These are phyloP conservation scores for Etheostoma nigrum DNA, from an alignment of 2,797 vertebrate species.

Conservation along the genomic window DNA sequence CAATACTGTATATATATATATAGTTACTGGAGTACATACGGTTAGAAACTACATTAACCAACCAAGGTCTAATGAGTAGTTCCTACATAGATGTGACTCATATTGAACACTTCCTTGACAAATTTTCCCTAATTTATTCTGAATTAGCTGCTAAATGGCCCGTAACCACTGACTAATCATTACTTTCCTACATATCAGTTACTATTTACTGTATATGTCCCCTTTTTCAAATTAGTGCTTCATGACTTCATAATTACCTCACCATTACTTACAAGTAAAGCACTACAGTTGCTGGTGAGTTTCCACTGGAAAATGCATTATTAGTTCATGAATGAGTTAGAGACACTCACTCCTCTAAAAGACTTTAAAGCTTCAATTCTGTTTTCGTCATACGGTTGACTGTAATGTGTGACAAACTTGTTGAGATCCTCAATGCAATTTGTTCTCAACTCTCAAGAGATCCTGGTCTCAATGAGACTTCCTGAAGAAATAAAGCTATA, in stretches of 20 bases:
- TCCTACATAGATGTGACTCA: slow-evolving; percentile 29
- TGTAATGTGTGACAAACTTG: not conserved
- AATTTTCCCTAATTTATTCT: slow-evolving; percentile 33
- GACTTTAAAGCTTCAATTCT: not conserved
- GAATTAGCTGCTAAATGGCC: slow-evolving; percentile 46
- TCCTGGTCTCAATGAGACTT: not conserved
- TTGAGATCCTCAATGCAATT: no score
- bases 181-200: not conserved
- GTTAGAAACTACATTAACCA: slow-evolving; percentile 21
- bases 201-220: slow-evolving; percentile 5
- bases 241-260: slow-evolving; percentile 27
- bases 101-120: slow-evolving; percentile 25
- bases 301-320: slow-evolving; percentile 26
- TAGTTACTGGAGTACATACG: slow-evolving; percentile 7
- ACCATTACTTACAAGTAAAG: slow-evolving; percentile 23
- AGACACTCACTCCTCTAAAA: not conserved
- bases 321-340: slow-evolving; percentile 14
- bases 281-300: not conserved
- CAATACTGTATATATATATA: not conserved
- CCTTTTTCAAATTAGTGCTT: slow-evolving; percentile 22
- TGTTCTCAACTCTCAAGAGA: no score
- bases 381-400: not conserved
- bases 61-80: slow-evolving; percentile 20
- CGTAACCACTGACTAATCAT: slow-evolving; percentile 24
- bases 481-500: not conserved